A percentile compares a stretch with the other conserved stretches of the same genome.
Conservation (phyloP, 2,888 invertebrate species). For the Sicus ferrugineus region DNA sequence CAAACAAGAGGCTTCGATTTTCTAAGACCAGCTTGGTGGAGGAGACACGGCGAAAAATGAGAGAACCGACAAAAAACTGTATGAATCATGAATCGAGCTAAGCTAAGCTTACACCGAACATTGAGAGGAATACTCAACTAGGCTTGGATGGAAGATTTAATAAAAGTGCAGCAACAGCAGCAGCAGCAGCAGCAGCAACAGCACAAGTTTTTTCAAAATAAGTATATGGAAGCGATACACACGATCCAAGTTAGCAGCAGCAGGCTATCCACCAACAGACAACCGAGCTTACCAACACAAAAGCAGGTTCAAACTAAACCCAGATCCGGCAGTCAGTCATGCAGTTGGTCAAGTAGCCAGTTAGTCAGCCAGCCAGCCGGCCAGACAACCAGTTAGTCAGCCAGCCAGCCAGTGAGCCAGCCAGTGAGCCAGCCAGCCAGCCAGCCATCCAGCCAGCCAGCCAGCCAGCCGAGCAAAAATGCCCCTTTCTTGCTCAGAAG, state of each 20-base stretch:
- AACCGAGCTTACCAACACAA: slow-evolving; percentile 32
- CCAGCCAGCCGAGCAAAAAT: slow-evolving; percentile 21
- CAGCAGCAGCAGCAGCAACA: slow-evolving; percentile 26
- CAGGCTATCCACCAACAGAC: slow-evolving; percentile 42
- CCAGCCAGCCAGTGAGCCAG: neutral
- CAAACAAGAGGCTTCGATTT: neutral
- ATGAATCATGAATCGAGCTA: slow-evolving; percentile 41
- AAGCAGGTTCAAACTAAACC: slow-evolving; percentile 30
- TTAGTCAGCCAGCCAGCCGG: neutral
- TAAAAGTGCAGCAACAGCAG: slow-evolving; percentile 40
- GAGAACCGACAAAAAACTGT: too few species aligned
- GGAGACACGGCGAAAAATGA: slow-evolving; percentile 35
- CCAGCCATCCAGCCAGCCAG: neutral
- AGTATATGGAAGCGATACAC: slow-evolving; percentile 30
- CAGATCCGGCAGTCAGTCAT: slow-evolving; percentile 22
- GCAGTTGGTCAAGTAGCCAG: slow-evolving; percentile 6
- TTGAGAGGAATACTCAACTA: slow-evolving; percentile 38
- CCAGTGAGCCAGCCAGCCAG: slow-evolving; percentile 17
- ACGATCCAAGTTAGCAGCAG: slow-evolving; percentile 36
- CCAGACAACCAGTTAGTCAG: slow-evolving; percentile 13
- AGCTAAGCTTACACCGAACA: slow-evolving; percentile 30
- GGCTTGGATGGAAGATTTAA: slow-evolving; percentile 36
- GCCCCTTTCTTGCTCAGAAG: slow-evolving; percentile 42
- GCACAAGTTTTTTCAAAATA: slow-evolving; percentile 34
- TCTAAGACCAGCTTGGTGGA: slow-evolving; percentile 29